A percentile compares a stretch with the other conserved stretches of the same genome.
These are phyloP conservation scores for Tretioscincus oriximinensis DNA, from an alignment of 2,113 vertebrate species.

Conservation along the genomic window DNA sequence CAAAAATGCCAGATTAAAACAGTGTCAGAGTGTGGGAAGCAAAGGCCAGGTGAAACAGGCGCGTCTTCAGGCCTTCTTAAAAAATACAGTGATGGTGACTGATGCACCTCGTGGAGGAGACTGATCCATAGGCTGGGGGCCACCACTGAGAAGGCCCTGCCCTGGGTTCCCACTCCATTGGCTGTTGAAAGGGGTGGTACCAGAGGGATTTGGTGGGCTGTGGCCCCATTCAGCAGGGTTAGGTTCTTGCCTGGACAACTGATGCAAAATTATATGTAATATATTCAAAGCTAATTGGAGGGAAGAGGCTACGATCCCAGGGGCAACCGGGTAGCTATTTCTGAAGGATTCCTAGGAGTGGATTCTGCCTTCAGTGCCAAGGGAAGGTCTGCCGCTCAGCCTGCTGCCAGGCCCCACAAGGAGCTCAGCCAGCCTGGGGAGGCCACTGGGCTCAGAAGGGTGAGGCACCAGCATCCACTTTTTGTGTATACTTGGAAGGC, in stretches of 20 bases:
- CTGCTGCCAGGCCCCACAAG: background rate
- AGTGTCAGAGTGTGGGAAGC: too few relatives aligned
- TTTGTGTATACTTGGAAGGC: background rate
- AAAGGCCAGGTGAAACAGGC: too few relatives aligned
- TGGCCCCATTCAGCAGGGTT: too few relatives aligned
- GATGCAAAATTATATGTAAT: background rate
- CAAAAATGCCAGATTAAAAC: too few relatives aligned
- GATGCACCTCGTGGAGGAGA: too few relatives aligned
- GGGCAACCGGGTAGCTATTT: background rate
- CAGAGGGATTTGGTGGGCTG: too few relatives aligned
- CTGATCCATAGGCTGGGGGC: too few relatives aligned
- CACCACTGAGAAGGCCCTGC: too few relatives aligned
- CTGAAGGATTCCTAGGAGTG: background rate
- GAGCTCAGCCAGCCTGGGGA: background rate
- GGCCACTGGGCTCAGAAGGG: background rate
- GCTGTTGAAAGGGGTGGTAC: too few relatives aligned
- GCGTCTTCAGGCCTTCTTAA: too few relatives aligned
- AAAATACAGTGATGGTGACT: too few relatives aligned
- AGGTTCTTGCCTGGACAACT: background rate
- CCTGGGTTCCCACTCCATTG: too few relatives aligned
- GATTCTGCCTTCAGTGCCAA: background rate
- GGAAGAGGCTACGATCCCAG: background rate
- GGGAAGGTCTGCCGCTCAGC: rapidly evolving
- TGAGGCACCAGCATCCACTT: background rate
- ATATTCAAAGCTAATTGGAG: background rate